Evolutionary conservation across 1,140 invertebrate genomes (phyloP), one percentile per base, ranked within the genome.

Genomic region (Rhagoletis pomonella): DNA sequence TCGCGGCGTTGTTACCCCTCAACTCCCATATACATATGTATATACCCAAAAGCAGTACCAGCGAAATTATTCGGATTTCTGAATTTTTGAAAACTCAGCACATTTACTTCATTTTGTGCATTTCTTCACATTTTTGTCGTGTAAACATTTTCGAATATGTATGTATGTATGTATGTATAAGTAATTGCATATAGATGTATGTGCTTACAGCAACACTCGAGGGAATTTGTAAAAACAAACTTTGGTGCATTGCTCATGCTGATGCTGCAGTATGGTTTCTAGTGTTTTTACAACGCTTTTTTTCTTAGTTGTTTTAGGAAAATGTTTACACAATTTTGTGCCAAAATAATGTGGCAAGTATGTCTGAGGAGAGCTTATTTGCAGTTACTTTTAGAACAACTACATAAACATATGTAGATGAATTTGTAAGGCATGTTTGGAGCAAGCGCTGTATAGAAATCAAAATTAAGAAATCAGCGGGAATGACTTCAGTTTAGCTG

Each of bases 151-250:
- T 55, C 14, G 17, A n/a, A 1, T 7, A 81, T 55, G 6, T 81
- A 81, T 47, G 19, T 19, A 29, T 81, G n/a, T 55, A 29, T 2
- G 9, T n/a, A 50, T 47, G 12, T 6, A 73, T 73, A n/a, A n/a
- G 42, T 17, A 6, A 14, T 50, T 17, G 42, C 10, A 29, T 29
- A 29, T 67, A 4, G 29, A 67, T 29, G 29, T 29, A 29, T 29
- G 10, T 55, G 50, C 50, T 7, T 55, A 55, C 3, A 69, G 42
- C 67, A 39, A 44, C 39, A 69, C 42, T 69, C 44, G 10, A 14
- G 67, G 67, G 67, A 69, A 69, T 69, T 69, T 44, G 42, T 69
- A 69, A 69, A 69, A 69, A 44, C 67, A 44, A 69, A 69, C 42
- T 42, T 44, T 69, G 67, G 9, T 69, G 67, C 42, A 69, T 3